Base-by-base conservation (phyloP, 2,797 vertebrate species). In the Simalia tracyae region DNA sequence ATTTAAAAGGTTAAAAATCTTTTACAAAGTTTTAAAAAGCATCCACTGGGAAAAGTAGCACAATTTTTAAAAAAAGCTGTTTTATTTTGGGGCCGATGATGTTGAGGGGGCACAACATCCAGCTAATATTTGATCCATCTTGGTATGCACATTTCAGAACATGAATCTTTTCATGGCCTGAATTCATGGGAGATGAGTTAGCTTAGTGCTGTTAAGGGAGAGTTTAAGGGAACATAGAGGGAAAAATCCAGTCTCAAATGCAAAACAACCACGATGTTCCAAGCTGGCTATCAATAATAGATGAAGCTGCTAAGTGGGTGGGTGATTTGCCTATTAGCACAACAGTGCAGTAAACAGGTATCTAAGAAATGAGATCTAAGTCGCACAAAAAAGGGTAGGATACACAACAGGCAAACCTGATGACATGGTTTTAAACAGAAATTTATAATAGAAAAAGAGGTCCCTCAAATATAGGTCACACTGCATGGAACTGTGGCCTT, bases 271-370 rank as follows among this genome's bases (percentile, higher is more conserved):
- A 68, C 72, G 12, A 26, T 96, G 94, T 94, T 96, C 94, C 95
- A 93, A 96, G 96, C 95, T 94, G 94, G 94, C 87, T 89, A 59
- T 93, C 94, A 95, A 97, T 95, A 96, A 95, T 56, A 60, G 57
- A 91, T 89, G 89, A 88, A 91, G 15, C 0, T 0, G 50, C 90
- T 66, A 94, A 92, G 24, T 63, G 94, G 93, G 93, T 91, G 46
- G 0, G 0, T 59, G 0, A 88, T 93, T 95, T 94, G 92, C 94
- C 95, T 93, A 92, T 91, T 90, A 90, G 94, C 94, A 93, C 93
- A 94, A 94, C 89, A 91, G 94, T 90, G 90, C 93, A 94, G 94
- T 94, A 96, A 96, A 91, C 76, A 92, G 90, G 89, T 94, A 95
- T 94, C 94, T 93, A 56, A n/a, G 56, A 91, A 95, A 95, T 92